Evolutionary conservation across 2,113 vertebrate genomes (phyloP), one percentile per base, ranked within the genome.

Genomic region (Chaenocephalus aceratus): DNA sequence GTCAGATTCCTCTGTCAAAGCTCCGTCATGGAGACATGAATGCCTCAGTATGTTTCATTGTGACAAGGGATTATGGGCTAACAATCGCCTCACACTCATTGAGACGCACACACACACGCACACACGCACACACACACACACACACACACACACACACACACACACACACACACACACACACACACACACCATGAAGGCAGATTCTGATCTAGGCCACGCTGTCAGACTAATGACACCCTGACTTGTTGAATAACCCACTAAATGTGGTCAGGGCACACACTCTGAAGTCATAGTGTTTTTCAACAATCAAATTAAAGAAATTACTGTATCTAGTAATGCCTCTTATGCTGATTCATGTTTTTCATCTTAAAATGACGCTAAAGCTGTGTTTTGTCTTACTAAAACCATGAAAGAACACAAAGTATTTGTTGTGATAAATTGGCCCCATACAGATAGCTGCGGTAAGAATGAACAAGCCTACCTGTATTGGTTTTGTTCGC

Each of bases 1-100:
- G 48, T 77, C 60, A 44, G 87, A 91, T 94, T 94, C 89, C 90
- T 89, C 82, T 86, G 87, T 89, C 72, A 60, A 77, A 78, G 79
- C 86, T 11, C 85, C 52, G 79, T 82, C 85, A 87, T 87, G 84
- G 80, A 90, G 83, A 85, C 81, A 48, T 7, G 61, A 89, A 85
- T 72, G 69, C 71, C 72, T 44, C 83, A 77, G 59, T 74, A 49
- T 49, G 59, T 51, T 78, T 90, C 86, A 90, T 90, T 88, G 91
- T 90, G 74, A 63, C 68, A 63, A 83, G 83, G 91, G 90, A 92
- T 93, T 92, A 92, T 52, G 52, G 62, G 48, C 75, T 48, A 82
- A 89, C 88, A 84, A 80, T 89, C 15, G 34, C 26, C 56, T 16
- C 74, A 49, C 79, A 54, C 64, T 54, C 75, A 59, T 14, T 64